phyloP scores from a whole-genome alignment of 1,140 invertebrate species.

The Euborellia annulipes region DNA sequence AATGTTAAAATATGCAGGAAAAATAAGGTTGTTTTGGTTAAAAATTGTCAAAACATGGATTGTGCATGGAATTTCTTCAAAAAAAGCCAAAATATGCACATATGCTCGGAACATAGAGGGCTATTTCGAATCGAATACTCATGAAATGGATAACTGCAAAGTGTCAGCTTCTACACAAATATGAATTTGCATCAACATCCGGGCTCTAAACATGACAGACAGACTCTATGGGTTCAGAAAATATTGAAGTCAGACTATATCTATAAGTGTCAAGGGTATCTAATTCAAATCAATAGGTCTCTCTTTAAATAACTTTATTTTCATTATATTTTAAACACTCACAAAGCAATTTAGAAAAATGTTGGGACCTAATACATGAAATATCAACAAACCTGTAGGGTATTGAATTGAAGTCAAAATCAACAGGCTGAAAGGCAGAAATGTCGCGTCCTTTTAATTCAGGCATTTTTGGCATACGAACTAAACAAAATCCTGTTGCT shows the following conservation, averaged over 20 bases:
- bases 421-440: conserved; percentile 44
- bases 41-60: too few species aligned
- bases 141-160: too few species aligned
- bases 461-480: conserved; percentile 87
- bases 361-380: background rate
- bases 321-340: background rate
- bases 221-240: background rate
- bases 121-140: too few species aligned
- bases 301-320: background rate
- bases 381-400: conserved; percentile 42
- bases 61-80: too few species aligned
- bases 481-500: conserved; percentile 73
- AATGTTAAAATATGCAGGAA: too few species aligned
- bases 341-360: background rate
- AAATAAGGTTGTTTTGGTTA: too few species aligned
- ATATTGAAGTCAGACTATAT: background rate
- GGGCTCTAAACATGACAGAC: too few species aligned
- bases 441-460: conserved; percentile 62
- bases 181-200: too few species aligned
- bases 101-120: too few species aligned
- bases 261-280: background rate
- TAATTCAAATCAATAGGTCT: background rate
- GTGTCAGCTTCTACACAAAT: too few species aligned
- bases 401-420: conserved; percentile 60
- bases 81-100: too few species aligned